A percentile compares a stretch with the other conserved stretches of the same genome.
These are phyloP conservation scores for Argyrosomus regius DNA, from an alignment of 2,797 vertebrate species.

Conservation along the genomic window DNA sequence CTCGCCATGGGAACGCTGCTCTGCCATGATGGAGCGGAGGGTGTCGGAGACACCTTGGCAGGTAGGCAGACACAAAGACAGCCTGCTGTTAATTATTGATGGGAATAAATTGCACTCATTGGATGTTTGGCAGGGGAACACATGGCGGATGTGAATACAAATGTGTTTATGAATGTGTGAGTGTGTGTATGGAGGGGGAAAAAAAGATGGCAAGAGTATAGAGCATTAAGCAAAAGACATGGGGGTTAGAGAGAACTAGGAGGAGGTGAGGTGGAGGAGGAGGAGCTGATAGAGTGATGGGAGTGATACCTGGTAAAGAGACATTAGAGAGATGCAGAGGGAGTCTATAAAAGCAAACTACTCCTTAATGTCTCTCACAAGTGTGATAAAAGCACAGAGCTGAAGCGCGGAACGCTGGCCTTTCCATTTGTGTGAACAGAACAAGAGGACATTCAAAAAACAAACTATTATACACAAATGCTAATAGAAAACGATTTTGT, in stretches of 20 bases:
- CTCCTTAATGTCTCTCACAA: conserved; percentile 76
- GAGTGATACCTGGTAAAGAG: conserved; percentile 72
- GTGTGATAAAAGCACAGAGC: conserved; percentile 78
- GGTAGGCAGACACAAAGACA: conserved; percentile 63
- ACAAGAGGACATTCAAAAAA: conserved; percentile 57
- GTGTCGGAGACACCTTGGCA: conserved; percentile 69
- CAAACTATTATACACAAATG: conserved; percentile 67
- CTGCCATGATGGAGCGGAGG: conserved; percentile 25
- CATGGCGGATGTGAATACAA: conserved; percentile 66
- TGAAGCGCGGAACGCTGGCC: conserved; percentile 52
- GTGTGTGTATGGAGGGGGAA: background rate
- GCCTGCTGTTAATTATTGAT: conserved; percentile 75
- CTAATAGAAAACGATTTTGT: conserved; percentile 73
- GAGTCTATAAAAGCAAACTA: conserved; percentile 82
- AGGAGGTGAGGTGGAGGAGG: conserved; percentile 19
- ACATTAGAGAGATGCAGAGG: conserved; percentile 72
- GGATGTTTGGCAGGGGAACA: conserved; percentile 64
- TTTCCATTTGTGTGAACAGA: conserved; percentile 66
- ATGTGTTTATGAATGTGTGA: conserved; percentile 55
- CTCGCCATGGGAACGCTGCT: conserved; percentile 27
- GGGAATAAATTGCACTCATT: conserved; percentile 71
- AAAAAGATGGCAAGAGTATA: conserved; percentile 23
- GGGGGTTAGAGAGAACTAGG: conserved; percentile 3
- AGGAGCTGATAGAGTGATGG: conserved; percentile 62
- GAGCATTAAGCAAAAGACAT: conserved; percentile 33